Percentiles rank a stretch among this genome's conserved stretches.
Evolutionary conservation across 2,797 vertebrate genomes (phyloP).

Genomic region (Falco berigora): DNA sequence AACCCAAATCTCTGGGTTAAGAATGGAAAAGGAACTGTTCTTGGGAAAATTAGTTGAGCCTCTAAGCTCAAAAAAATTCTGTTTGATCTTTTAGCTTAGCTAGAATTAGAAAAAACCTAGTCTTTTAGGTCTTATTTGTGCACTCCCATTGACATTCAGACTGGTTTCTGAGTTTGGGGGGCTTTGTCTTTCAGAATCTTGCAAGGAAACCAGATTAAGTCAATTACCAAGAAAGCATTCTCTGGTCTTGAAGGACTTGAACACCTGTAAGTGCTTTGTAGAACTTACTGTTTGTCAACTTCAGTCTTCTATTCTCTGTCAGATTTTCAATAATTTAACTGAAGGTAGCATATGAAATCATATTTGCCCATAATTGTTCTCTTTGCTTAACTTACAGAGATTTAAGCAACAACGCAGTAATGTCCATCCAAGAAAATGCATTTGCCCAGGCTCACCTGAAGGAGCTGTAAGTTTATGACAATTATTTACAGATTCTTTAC

Average conservation of each 20-base stretch:
- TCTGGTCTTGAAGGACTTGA: slow-evolving; percentile 85
- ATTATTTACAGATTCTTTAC: not conserved
- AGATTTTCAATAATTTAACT: not conserved
- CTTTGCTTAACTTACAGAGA: slow-evolving; percentile 76
- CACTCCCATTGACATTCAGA: not conserved
- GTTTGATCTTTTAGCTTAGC: not conserved
- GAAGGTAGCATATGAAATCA: not conserved
- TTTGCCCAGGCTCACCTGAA: slow-evolving; percentile 83
- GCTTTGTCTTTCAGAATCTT: slow-evolving; percentile 79
- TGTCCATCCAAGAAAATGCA: slow-evolving; percentile 90
- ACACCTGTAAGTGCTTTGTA: slow-evolving; percentile 84
- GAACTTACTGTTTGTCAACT: not conserved
- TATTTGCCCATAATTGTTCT: not conserved
- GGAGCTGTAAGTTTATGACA: slow-evolving; percentile 83
- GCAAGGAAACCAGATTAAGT: slow-evolving; percentile 91
- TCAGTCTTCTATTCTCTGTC: not conserved
- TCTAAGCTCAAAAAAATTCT: not conserved
- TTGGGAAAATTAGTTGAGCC: not conserved
- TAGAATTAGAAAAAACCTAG: not conserved
- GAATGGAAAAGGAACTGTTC: not conserved
- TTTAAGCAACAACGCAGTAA: slow-evolving; percentile 88
- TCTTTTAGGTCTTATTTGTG: not conserved
- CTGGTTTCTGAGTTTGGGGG: not conserved
- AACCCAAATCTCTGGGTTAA: not conserved
- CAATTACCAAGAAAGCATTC: slow-evolving; percentile 89